Evolutionary conservation across 2,888 invertebrate genomes (phyloP), one percentile per base, ranked within the genome.

Genomic region (Eupeodes luniger): DNA sequence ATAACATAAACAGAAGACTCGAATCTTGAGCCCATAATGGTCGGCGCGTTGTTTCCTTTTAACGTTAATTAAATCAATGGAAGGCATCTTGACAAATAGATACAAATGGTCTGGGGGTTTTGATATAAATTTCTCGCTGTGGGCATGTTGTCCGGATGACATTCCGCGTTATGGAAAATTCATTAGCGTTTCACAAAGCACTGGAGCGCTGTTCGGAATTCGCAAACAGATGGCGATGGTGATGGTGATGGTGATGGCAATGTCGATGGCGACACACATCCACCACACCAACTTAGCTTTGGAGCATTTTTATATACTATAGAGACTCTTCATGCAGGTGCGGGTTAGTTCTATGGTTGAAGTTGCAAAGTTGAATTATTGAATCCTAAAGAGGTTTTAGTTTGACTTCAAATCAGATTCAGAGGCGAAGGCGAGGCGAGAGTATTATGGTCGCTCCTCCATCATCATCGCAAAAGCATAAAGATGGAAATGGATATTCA

Each of bases 71-170:
- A 85, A 88, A 88, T 88, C 88, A 88, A 88, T 88, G 81, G 84
- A 85, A 88, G 88, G 88, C 88, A 88, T 88, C 88, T 88, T 88
- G 88, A 88, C 88, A 88, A 88, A 88, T 88, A 88, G 88, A 88
- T 88, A 88, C 88, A 88, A 88, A 88, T 88, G 88, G 88, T 88
- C 75, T 74, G 78, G 80, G 76, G 55, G 12, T 72, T 75, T 81
- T 78, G 81, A 81, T 84, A 81, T 88, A 88, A 75, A 81, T 83
- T 81, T 88, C 85, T 81, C 84, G 74, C 81, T 81, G 84, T 75
- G 78, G 77, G 88, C 78, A 81, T 84, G 78, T 84, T 81, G 84
- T 70, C 84, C 81, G 69, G 78, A 78, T 85, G 85, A 75, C 88
- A 88, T 88, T 88, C 84, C 81, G 85, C 85, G 78, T 85, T 88